A percentile compares a stretch with the other conserved stretches of the same genome.
Conservation (phyloP, 53 echinoderm and acorn worm genomes). For the Holothuria scabra region DNA sequence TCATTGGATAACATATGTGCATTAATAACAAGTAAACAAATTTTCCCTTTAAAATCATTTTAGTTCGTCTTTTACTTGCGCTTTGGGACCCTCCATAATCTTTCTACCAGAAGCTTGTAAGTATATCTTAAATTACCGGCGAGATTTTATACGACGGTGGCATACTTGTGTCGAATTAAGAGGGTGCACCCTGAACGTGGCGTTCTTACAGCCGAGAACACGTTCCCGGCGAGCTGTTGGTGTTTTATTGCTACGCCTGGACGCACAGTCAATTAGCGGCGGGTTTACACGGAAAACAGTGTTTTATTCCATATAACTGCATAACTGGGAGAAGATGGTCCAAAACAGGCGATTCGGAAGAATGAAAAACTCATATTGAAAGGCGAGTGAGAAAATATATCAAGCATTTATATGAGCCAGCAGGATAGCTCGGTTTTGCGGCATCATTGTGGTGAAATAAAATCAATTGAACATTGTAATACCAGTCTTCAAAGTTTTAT, state of each 20-base stretch:
- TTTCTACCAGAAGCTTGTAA: constrained; percentile 30
- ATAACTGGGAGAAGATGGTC: no score
- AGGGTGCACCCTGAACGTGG: constrained; percentile 42
- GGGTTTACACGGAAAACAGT: neutral
- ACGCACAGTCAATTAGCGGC: constrained; percentile 37
- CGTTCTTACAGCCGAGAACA: neutral
- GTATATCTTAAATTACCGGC: constrained; percentile 21
- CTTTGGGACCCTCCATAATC: constrained; percentile 30
- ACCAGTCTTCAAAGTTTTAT: no score
- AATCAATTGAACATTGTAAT: no score
- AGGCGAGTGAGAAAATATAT: neutral
- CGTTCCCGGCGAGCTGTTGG: neutral
- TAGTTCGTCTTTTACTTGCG: constrained; percentile 5
- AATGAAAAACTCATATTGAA: constrained; percentile 5
- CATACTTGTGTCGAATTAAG: constrained; percentile 26
- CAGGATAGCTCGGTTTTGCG: neutral
- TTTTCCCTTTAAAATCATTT: neutral
- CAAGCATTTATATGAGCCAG: neutral
- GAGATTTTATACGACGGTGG: constrained; percentile 30
- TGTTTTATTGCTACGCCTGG: constrained; percentile 23
- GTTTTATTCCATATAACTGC: no score
- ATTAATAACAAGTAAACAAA: constrained; percentile 19
- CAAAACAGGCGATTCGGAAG: neutral
- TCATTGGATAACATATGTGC: constrained; percentile 24
- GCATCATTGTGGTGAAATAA: no score